Evolutionary conservation across 1,140 invertebrate genomes (phyloP).

Genomic region (Tetranychus urticae): DNA sequence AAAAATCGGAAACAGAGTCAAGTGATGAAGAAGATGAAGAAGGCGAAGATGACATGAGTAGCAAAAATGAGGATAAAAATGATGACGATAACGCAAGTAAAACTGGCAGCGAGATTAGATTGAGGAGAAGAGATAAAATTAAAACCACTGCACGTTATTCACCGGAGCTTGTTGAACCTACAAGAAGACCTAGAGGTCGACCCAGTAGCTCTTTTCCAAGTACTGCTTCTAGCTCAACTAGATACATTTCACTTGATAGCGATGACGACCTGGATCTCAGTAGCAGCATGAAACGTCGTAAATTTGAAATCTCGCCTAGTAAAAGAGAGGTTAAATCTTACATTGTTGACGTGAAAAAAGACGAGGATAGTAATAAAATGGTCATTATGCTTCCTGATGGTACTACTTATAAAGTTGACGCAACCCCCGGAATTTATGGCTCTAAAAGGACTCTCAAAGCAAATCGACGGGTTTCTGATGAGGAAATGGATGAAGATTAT

Average conservation of each 20-base stretch:
- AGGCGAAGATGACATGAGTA: background rate
- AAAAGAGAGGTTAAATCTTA: background rate
- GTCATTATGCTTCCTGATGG: slow-evolving; percentile 5
- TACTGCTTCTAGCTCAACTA: background rate
- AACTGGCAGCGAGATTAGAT: background rate
- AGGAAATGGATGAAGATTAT: slow-evolving; percentile 1
- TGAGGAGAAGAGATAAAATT: slow-evolving; percentile 5
- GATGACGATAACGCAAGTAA: background rate
- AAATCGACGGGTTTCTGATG: background rate
- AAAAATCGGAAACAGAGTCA: background rate
- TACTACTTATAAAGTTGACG: slow-evolving; percentile 1
- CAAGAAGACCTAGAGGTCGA: background rate
- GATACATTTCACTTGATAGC: background rate
- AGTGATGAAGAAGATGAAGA: background rate
- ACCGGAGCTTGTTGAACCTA: background rate
- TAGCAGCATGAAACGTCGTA: too few species aligned
- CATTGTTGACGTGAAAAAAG: background rate
- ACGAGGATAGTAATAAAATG: background rate
- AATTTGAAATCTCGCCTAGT: too few species aligned
- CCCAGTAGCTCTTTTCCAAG: background rate
- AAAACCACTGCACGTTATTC: slow-evolving; percentile 5
- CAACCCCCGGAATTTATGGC: background rate
- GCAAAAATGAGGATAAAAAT: background rate
- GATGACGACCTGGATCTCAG: background rate
- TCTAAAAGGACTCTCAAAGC: background rate